These are phyloP conservation scores for Neofelis nebulosa DNA, from an alignment of 2,113 vertebrate genomes.

Conservation along the genomic window DNA sequence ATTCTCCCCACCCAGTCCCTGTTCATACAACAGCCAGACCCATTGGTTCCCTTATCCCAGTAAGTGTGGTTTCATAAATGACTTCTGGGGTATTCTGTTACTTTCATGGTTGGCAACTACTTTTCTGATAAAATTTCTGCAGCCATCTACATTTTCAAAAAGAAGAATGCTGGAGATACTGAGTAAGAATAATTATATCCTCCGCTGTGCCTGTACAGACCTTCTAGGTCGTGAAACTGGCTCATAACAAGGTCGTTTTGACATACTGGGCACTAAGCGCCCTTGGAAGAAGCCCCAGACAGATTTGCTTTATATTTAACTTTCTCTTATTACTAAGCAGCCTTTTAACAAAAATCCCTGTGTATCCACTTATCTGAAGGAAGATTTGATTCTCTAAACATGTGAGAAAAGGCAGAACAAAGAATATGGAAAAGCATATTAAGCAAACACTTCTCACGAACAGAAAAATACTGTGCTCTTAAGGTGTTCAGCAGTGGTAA, in stretches of 20 bases:
- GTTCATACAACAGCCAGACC: background rate
- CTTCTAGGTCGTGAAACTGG: background rate
- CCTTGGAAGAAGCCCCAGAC: slow-evolving; percentile 4
- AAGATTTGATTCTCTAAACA: background rate
- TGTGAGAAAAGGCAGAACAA: slow-evolving; percentile 46
- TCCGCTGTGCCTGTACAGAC: too few species aligned
- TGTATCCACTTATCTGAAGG: background rate
- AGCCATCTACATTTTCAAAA: slow-evolving; percentile 7
- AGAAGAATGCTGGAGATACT: background rate
- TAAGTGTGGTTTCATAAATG: background rate
- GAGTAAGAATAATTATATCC: background rate
- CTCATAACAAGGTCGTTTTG: slow-evolving; percentile 15
- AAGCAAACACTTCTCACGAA: slow-evolving; percentile 40
- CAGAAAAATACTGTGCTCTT: slow-evolving; percentile 23
- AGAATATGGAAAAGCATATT: slow-evolving; percentile 12
- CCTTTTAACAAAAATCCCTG: slow-evolving; percentile 6
- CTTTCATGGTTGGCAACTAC: background rate
- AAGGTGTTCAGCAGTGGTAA: background rate
- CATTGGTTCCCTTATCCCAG: background rate
- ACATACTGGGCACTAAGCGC: background rate
- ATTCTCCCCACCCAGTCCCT: background rate
- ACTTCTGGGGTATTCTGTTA: background rate
- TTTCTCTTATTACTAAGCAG: background rate
- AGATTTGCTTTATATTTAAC: background rate
- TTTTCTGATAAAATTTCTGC: slow-evolving; percentile 37